Evolutionary conservation across 1,140 invertebrate species (phyloP).

Genomic region (Helicorthomorpha holstii): DNA sequence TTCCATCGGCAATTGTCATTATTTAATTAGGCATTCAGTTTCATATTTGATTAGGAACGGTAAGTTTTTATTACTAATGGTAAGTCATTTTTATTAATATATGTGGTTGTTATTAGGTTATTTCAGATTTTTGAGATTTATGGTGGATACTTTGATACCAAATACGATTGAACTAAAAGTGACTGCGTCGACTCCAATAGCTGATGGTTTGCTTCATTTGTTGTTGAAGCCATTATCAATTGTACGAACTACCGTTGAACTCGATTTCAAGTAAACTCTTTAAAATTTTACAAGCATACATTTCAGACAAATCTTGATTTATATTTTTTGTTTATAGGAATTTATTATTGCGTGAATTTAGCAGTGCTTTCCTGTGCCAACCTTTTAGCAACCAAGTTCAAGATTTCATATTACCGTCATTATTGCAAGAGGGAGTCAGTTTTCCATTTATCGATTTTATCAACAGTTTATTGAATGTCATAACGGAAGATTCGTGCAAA

Average conservation of each 20-base stretch:
- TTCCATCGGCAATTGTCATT: conserved; percentile 23
- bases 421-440: neutral
- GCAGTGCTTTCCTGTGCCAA: neutral
- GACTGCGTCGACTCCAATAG: conserved; percentile 51
- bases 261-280: conserved; percentile 1
- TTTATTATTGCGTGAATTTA: neutral
- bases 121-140: conserved; percentile 46
- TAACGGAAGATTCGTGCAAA: neutral
- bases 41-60: conserved; percentile 6
- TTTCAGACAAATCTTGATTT: neutral
- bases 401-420: neutral
- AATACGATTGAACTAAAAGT: conserved; percentile 45
- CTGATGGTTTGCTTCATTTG: conserved; percentile 54
- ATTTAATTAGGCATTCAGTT: conserved; percentile 17
- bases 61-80: too few relatives aligned
- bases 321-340: neutral
- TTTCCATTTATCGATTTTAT: neutral
- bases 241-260: conserved; percentile 6
- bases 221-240: conserved; percentile 47
- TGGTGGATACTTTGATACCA: conserved; percentile 53
- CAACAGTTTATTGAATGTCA: neutral
- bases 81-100: neutral
- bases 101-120: conserved; percentile 29
- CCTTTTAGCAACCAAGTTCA: neutral
- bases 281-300: neutral